A percentile compares a stretch with the other conserved stretches of the same genome.
Conservation (phyloP, 2,113 vertebrate species). For the Cebus imitator region DNA sequence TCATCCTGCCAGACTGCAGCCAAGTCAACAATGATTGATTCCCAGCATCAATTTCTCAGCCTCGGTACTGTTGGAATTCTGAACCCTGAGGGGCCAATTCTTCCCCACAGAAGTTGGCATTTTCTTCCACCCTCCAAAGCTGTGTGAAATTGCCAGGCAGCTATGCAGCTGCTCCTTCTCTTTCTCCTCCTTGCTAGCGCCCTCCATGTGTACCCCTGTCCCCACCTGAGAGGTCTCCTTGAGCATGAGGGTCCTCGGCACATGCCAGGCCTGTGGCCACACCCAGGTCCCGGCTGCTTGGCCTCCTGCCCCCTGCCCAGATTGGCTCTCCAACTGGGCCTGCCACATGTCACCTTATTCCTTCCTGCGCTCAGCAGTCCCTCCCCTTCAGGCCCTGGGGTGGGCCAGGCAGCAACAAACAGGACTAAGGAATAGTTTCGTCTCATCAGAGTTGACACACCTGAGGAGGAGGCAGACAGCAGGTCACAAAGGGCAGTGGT, state of each 20-base stretch:
- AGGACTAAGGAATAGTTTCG: neutral
- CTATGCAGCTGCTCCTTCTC: fast-evolving
- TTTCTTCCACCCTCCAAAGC: neutral
- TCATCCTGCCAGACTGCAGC: neutral
- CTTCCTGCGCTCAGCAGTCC: neutral
- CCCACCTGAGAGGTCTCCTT: fast-evolving
- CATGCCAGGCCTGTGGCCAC: fast-evolving
- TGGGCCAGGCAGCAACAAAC: neutral
- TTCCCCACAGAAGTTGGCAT: fast-evolving
- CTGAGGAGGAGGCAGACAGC: neutral
- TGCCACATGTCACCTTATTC: fast-evolving
- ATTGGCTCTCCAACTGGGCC: fast-evolving
- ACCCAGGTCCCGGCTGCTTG: fast-evolving
- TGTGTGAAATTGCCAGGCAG: neutral
- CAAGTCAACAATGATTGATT: neutral
- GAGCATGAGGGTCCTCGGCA: neutral
- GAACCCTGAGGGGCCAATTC: neutral
- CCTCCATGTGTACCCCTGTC: too few relatives aligned
- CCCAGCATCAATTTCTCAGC: neutral
- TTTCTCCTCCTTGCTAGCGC: neutral
- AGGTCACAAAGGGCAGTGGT: neutral
- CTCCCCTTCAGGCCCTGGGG: neutral
- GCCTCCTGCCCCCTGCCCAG: neutral
- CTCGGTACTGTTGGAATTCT: fast-evolving
- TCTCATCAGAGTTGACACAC: neutral